Conservation (phyloP, 1,140 invertebrate species). For the Drosophila bocqueti region DNA sequence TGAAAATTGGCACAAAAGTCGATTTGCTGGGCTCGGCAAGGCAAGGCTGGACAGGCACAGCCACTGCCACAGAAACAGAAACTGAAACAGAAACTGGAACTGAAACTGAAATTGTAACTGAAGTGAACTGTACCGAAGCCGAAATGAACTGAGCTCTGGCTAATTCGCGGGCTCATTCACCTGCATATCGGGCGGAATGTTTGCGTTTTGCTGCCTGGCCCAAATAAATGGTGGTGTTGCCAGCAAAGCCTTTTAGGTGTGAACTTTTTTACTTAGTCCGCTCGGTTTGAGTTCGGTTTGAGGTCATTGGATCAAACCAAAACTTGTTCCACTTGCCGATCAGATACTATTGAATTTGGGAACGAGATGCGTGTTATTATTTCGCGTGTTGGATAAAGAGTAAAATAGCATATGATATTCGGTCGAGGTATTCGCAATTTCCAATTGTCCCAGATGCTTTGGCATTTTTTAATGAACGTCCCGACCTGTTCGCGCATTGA, state of each 20-base stretch:
- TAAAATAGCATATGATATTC: slow-evolving; percentile 6
- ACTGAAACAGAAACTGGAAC: slow-evolving; percentile 13
- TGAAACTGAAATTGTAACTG: slow-evolving; percentile 34
- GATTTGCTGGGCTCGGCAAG: slow-evolving; percentile 55
- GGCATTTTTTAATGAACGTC: slow-evolving; percentile 63
- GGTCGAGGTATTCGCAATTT: slow-evolving; percentile 46
- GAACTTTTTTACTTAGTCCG: slow-evolving; percentile 49
- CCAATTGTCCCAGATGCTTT: slow-evolving; percentile 41
- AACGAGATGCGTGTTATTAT: slow-evolving; percentile 44
- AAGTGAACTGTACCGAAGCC: slow-evolving; percentile 21
- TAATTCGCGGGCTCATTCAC: slow-evolving; percentile 42
- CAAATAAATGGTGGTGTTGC: slow-evolving; percentile 30
- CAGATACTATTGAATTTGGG: slow-evolving; percentile 37
- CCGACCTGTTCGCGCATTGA: slow-evolving; percentile 3
- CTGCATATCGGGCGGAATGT: slow-evolving; percentile 41
- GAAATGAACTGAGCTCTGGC: slow-evolving; percentile 26
- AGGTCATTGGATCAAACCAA: slow-evolving; percentile 48
- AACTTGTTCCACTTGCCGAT: slow-evolving; percentile 28
- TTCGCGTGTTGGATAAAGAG: slow-evolving; percentile 15
- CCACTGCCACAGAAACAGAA: slow-evolving; percentile 4
- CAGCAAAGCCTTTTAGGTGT: slow-evolving; percentile 52
- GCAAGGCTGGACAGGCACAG: slow-evolving; percentile 21
- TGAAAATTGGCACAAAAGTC: slow-evolving; percentile 66
- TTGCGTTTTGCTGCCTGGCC: slow-evolving; percentile 30
- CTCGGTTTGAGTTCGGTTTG: slow-evolving; percentile 43